phyloP scores from a whole-genome alignment of 2,888 invertebrate species.

The Sarcophaga caerulescens region DNA sequence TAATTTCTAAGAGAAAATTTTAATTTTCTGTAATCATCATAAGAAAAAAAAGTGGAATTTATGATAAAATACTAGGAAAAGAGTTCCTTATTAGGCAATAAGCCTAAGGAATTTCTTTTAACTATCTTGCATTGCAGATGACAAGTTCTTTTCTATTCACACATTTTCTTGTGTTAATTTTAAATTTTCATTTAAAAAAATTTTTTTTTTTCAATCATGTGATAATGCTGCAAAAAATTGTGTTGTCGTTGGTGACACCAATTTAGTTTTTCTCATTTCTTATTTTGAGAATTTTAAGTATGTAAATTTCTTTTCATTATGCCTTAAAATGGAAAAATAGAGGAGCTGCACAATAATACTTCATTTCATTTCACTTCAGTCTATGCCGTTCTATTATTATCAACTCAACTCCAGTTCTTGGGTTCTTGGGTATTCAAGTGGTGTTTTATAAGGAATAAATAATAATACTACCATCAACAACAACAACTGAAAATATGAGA shows the following conservation, averaged over 20 bases:
- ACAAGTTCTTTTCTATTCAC: neutral
- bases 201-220: neutral
- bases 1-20: too few species aligned
- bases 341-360: neutral
- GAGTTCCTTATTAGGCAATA: too few species aligned
- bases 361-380: neutral
- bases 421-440: conserved; percentile 1
- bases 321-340: neutral
- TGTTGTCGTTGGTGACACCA: conserved; percentile 26
- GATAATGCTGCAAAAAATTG: neutral
- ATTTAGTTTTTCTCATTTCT: conserved; percentile 1
- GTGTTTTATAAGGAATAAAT: conserved; percentile 7
- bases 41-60: too few species aligned
- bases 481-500: neutral
- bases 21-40: too few species aligned
- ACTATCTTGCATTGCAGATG: neutral
- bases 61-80: too few species aligned
- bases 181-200: neutral
- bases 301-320: neutral
- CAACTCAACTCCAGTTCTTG: neutral
- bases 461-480: neutral
- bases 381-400: neutral
- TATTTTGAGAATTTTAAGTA: neutral
- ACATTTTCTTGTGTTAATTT: neutral
- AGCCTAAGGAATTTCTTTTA: too few species aligned